Conservation (phyloP, 2,113 vertebrate genomes). For the Dipodomys spectabilis region DNA sequence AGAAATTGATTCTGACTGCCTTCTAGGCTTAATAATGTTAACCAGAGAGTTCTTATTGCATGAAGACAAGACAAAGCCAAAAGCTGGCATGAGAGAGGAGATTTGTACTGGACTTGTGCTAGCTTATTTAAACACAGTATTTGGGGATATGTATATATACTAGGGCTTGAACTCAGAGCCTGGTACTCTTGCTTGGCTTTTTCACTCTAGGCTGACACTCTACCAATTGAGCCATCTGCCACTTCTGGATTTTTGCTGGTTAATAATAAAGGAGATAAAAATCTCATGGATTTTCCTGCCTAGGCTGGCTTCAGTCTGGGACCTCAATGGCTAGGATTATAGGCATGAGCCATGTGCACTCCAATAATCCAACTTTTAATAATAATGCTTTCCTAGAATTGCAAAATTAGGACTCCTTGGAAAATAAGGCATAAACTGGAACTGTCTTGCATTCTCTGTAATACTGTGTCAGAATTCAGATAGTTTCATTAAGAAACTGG, state of each 20-base stretch:
- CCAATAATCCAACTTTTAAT: constrained; percentile 2
- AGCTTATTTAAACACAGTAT: not conserved
- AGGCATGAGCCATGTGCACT: too few relatives aligned
- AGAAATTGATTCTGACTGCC: not conserved
- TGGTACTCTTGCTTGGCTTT: too few relatives aligned
- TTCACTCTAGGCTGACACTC: too few relatives aligned
- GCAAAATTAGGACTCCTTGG: too few relatives aligned
- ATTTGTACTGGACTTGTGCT: not conserved
- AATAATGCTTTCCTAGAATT: not conserved
- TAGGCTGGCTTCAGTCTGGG: too few relatives aligned
- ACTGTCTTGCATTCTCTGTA: not conserved
- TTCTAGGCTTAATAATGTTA: not conserved
- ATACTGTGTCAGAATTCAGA: not conserved
- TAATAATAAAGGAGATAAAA: too few relatives aligned
- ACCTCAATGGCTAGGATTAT: too few relatives aligned
- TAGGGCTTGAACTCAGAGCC: too few relatives aligned
- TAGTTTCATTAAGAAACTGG: not conserved
- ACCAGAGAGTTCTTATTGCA: not conserved
- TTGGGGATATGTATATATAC: too few relatives aligned
- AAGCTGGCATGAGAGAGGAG: not conserved
- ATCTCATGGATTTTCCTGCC: too few relatives aligned
- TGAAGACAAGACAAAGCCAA: not conserved
- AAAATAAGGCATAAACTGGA: not conserved
- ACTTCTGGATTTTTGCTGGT: too few relatives aligned
- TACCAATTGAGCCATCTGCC: too few relatives aligned